Conservation (phyloP, 2,888 invertebrate genomes). For the Tipula unca region DNA sequence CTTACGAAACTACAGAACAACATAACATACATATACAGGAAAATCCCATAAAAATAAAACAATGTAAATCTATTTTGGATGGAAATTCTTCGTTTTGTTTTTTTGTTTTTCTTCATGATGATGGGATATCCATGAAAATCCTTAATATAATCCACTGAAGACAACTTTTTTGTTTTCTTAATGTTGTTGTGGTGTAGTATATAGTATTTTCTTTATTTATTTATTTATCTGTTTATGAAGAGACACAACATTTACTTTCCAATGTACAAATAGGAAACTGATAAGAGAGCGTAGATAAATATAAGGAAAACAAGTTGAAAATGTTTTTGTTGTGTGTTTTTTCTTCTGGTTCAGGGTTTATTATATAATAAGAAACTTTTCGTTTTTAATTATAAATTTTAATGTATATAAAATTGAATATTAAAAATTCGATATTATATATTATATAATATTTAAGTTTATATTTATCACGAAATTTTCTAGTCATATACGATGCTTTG, state of each 20-base stretch:
- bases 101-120: not conserved
- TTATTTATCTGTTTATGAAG: not conserved
- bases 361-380: not conserved
- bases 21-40: not conserved
- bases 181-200: not conserved
- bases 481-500: too few species aligned
- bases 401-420: not conserved
- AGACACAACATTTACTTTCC: not conserved
- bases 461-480: too few species aligned
- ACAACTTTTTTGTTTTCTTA: not conserved
- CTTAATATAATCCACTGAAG: conserved; percentile 14
- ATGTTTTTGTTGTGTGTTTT: not conserved
- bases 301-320: not conserved
- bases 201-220: not conserved
- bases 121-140: conserved; percentile 8
- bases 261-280: conserved; percentile 8
- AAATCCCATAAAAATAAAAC: not conserved
- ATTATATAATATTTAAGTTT: too few species aligned
- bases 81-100: not conserved
- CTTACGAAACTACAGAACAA: not conserved
- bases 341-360: not conserved
- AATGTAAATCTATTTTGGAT: conserved; percentile 8
- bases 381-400: not conserved
- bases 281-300: not conserved
- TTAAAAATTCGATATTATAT: not conserved